Evolutionary conservation across 2,797 vertebrate genomes (phyloP), one percentile per base, ranked within the genome.

Genomic region (Melanotaenia parkinsoni): DNA sequence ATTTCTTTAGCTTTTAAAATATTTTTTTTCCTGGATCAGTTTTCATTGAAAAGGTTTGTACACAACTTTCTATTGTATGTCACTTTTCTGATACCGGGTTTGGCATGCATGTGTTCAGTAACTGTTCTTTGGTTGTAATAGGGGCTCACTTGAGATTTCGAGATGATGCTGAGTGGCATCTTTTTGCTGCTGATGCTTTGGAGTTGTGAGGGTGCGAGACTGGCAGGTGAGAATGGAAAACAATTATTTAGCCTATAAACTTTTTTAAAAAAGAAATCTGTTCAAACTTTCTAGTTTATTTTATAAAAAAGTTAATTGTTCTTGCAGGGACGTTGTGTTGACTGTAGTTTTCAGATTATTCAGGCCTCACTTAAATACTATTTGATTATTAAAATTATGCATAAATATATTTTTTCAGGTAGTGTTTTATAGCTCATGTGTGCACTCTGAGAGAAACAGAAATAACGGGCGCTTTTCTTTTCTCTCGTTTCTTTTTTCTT

Each of bases 181-280:
- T 73, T 94, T 74, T 79, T 98, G 73, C 91, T 96, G 45, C 65
- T 97, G 79, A 84, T 94, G 88, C 72, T 96, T 65, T 94, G 93
- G 66, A 82, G 67, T 64, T 91, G 93, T 38, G 92, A 94, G 35
- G 83, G 93, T 57, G 95, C 91, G 61, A 92, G 91, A 59, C 37
- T 96, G 26, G 94, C 96, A 96, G 97, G 97, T 98, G 93, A 97
- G 94, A 59, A 79, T 30, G 22, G 16, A 40, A 72, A 77, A 50
- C 6, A n/a, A 22, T 20, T 51, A 53, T 12, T 26, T 12, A 5
- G 7, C 20, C 16, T n/a, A n/a, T 9, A 47, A 47, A 47, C 18
- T 37, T 43, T 61, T 50, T 60, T 58, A 35, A 20, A 20, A 20
- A 7, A 57, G 30, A 47, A 47, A 26, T 0, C n/a, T 26, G 50